phyloP scores from a whole-genome alignment of 2,888 invertebrate genomes.

The Tuta absoluta region DNA sequence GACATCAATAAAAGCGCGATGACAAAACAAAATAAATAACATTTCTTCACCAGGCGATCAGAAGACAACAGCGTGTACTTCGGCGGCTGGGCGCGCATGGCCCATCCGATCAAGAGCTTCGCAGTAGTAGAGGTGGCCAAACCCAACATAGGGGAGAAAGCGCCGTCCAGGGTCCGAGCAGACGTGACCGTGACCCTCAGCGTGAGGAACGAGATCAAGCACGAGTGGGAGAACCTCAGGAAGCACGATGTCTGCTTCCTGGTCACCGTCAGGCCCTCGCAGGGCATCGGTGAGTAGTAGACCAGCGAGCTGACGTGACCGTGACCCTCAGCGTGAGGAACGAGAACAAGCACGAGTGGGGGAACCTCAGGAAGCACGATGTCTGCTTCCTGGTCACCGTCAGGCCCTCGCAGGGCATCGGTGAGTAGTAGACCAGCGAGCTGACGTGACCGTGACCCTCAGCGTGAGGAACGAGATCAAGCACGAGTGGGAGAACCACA shows the following conservation, averaged over 20 bases:
- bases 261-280: conserved; percentile 92
- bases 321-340: conserved; percentile 94
- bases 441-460: no score
- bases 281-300: conserved; percentile 86
- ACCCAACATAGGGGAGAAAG: conserved; percentile 95
- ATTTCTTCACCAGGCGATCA: conserved; percentile 82
- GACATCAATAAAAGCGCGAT: no score
- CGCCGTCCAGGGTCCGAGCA: conserved; percentile 96
- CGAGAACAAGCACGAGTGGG: conserved; percentile 98
- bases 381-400: conserved; percentile 98
- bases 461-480: no score
- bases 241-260: conserved; percentile 99
- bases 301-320: conserved; percentile 82
- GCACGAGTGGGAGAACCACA: no score
- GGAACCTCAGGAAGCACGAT: conserved; percentile 97
- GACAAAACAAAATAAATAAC: neutral
- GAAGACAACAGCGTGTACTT: conserved; percentile 94
- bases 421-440: conserved; percentile 64
- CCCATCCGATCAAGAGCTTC: conserved; percentile 95
- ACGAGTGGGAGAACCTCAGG: conserved; percentile 97
- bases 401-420: conserved; percentile 90
- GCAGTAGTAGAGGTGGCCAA: conserved; percentile 97
- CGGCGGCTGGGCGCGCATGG: conserved; percentile 99
- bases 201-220: conserved; percentile 94
- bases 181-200: conserved; percentile 96